Evolutionary conservation across 2,888 invertebrate genomes (phyloP), one percentile per base, ranked within the genome.

Genomic region (Pyrgus malvae): DNA sequence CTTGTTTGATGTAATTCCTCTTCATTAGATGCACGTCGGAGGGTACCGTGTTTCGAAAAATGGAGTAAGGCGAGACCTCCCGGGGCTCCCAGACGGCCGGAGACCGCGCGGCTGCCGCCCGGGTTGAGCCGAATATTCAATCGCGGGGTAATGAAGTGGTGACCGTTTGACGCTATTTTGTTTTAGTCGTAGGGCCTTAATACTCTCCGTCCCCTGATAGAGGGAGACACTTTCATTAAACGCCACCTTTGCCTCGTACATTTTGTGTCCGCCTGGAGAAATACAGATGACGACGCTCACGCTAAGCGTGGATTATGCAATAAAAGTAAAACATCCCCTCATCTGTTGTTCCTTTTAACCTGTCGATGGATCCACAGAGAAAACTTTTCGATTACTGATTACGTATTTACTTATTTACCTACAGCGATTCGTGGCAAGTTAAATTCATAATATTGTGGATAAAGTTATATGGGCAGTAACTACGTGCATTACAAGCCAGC

Each of bases 1-100:
- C 37, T 51, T 51, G 51, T 53, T 53, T 45, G 51, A 53, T 21
- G 45, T 53, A 45, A 53, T 53, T 53, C 51, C 51, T 45, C 51
- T 53, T 53, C 51, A 53, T 53, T 53, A 53, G 51, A 45, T 38
- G 51, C 12, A 21, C 37, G 31, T 45, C 23, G 35, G 42, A 21
- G 42, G 51, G 38, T 37, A 53, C 51, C 37, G 37, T 45, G 44
- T 45, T 53, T 53, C 38, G 21, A 53, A 48, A 53, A 53, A 51
- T 53, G 38, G 17, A 45, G 19, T 16, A 29, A 25, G 14, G 23
- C n/a, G n/a, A 33, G 44, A 44, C 1, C 19, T 4, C n/a, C n/a
- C n/a, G n/a, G n/a, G n/a, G 33, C 31, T 45, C 45, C 35, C 29
- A 53, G 51, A 53, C 44, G 35, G n/a, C 37, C 17, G 51, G 9